These are phyloP conservation scores for Ptilonorhynchus violaceus DNA, from an alignment of 2,113 vertebrate species.

Conservation along the genomic window DNA sequence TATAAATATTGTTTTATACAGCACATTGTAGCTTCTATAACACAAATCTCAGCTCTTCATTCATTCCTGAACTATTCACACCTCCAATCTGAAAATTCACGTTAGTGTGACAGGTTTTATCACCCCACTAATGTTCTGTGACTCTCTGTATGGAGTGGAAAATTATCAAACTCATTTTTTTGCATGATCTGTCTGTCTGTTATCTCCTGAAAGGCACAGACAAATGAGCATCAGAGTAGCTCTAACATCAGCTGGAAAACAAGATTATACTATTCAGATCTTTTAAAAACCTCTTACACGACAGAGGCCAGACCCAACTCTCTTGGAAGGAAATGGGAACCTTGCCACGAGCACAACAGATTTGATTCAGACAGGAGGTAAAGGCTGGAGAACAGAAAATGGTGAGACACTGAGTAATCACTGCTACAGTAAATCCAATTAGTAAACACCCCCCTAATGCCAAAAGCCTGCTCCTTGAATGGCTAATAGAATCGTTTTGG, in stretches of 20 bases:
- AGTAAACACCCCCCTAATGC: not conserved
- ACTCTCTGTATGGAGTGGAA: not conserved
- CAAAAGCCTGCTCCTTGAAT: not conserved
- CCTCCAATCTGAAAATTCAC: not conserved
- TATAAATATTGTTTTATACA: not conserved
- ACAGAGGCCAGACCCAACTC: not conserved
- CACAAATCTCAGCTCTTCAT: not conserved
- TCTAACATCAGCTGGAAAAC: not conserved
- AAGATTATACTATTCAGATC: not conserved
- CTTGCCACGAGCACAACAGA: not conserved
- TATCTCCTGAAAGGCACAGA: not conserved
- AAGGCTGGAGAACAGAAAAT: not conserved
- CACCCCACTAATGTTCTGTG: not conserved
- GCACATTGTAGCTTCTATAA: not conserved
- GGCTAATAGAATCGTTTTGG: not conserved
- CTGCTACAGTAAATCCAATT: slow-evolving; percentile 13
- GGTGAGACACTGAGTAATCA: not conserved
- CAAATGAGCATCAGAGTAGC: not conserved
- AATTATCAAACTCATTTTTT: not conserved
- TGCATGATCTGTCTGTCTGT: not conserved
- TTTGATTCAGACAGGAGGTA: not conserved
- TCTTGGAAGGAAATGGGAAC: not conserved
- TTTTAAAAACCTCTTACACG: not conserved
- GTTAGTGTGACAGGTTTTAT: not conserved
- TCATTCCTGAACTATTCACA: not conserved